Evolutionary conservation across 1,140 invertebrate genomes (phyloP).

Genomic region (Rhagoletis pomonella): DNA sequence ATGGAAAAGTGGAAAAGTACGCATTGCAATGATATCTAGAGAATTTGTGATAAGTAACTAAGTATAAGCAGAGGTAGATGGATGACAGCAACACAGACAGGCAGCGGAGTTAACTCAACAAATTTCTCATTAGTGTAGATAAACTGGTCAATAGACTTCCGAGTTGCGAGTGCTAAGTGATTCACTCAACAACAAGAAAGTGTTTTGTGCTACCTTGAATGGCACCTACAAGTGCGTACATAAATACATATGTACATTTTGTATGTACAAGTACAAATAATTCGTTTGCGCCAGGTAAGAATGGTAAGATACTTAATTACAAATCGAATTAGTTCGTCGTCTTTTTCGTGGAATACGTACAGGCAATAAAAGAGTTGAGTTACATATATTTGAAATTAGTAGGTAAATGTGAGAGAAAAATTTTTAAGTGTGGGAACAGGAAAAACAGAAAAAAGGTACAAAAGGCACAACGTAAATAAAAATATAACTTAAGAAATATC

Average conservation of each 20-base stretch:
- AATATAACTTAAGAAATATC: neutral
- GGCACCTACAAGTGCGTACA: neutral
- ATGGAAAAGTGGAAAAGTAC: slow-evolving; percentile 30
- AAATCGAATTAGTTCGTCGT: neutral
- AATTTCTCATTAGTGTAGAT: slow-evolving; percentile 5
- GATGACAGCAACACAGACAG: neutral
- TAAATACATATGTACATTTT: neutral
- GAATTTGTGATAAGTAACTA: slow-evolving; percentile 11
- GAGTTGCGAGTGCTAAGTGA: slow-evolving; percentile 34
- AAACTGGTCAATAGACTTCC: slow-evolving; percentile 42
- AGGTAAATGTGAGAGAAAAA: neutral
- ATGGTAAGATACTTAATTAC: neutral
- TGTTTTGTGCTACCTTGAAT: neutral
- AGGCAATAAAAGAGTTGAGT: slow-evolving; percentile 16
- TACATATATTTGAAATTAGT: slow-evolving; percentile 33
- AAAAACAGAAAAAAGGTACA: neutral
- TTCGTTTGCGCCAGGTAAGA: neutral
- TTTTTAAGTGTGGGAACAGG: neutral
- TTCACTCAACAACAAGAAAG: slow-evolving; percentile 26
- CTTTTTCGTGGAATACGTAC: neutral
- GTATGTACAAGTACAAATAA: neutral
- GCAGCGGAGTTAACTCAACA: neutral
- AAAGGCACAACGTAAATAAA: neutral
- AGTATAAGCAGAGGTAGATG: no score
- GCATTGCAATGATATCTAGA: slow-evolving; percentile 32